phyloP scores from a whole-genome alignment of 2,888 invertebrate genomes.

The Meghimatium bilineatum region DNA sequence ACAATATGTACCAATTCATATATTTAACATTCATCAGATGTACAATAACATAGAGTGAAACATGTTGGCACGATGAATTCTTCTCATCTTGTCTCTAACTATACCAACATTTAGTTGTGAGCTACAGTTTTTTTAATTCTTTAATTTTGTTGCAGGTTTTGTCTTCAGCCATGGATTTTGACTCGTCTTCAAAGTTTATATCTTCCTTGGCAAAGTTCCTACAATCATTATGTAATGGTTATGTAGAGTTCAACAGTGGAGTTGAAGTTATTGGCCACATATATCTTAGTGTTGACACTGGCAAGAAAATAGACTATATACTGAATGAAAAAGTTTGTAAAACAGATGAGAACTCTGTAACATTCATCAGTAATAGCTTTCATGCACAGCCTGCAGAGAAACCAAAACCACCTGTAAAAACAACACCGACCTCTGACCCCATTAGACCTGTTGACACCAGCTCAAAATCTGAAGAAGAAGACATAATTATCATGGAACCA shows the following conservation, averaged over 20 bases:
- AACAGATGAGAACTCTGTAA: slow-evolving; percentile 54
- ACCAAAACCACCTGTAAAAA: slow-evolving; percentile 37
- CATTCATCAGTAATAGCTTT: slow-evolving; percentile 56
- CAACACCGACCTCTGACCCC: background rate
- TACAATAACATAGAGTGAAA: background rate
- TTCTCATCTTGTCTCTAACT: background rate
- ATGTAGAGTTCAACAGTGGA: slow-evolving; percentile 54
- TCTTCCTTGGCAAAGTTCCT: slow-evolving; percentile 54
- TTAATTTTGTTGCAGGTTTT: background rate
- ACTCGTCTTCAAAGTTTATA: slow-evolving; percentile 53
- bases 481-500: slow-evolving; percentile 47
- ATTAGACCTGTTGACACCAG: background rate
- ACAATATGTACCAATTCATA: background rate
- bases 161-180: slow-evolving; percentile 50
- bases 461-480: slow-evolving; percentile 20
- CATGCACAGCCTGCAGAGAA: slow-evolving; percentile 54
- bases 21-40: background rate
- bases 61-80: background rate
- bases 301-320: slow-evolving; percentile 54
- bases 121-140: background rate
- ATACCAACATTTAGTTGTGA: background rate
- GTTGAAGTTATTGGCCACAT: slow-evolving; percentile 55
- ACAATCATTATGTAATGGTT: slow-evolving; percentile 55
- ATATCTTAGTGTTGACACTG: slow-evolving; percentile 54
- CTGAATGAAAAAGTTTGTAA: slow-evolving; percentile 56